A percentile compares a stretch with the other conserved stretches of the same genome.
Evolutionary conservation across 1,140 invertebrate species (phyloP).

Genomic region (Diorhabda elongata): DNA sequence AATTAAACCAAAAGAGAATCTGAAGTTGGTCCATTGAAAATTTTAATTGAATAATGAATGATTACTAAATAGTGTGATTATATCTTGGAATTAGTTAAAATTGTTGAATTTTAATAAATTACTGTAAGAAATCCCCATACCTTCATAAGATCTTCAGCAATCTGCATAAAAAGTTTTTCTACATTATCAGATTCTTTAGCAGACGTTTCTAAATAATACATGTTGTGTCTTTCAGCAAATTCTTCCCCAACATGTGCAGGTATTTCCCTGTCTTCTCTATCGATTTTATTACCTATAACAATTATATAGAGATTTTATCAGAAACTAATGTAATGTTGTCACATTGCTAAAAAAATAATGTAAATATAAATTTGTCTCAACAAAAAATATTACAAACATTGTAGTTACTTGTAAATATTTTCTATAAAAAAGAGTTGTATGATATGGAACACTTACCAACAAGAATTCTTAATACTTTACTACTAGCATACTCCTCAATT

Average conservation of each 20-base stretch:
- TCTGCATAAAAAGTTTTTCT: constrained; percentile 93
- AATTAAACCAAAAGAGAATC: too few species aligned
- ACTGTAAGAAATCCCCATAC: constrained; percentile 45
- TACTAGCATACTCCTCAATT: constrained; percentile 94
- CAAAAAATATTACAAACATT: too few species aligned
- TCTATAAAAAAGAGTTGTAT: too few species aligned
- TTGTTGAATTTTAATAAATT: not conserved
- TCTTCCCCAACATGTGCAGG: constrained; percentile 91
- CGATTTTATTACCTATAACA: constrained; percentile 86
- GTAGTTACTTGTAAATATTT: too few species aligned
- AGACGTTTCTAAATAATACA: constrained; percentile 98
- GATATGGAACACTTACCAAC: constrained; percentile 63
- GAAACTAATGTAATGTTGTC: too few species aligned
- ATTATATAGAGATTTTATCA: not conserved
- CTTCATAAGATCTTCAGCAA: constrained; percentile 89
- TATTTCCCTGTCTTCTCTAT: constrained; percentile 91
- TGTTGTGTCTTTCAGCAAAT: constrained; percentile 90
- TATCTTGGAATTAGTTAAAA: too few species aligned
- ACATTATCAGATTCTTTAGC: constrained; percentile 98
- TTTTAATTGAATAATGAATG: too few species aligned
- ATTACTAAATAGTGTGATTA: too few species aligned
- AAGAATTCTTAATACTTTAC: constrained; percentile 88
- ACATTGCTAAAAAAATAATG: too few species aligned
- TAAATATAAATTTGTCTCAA: too few species aligned
- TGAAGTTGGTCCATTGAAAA: too few species aligned